These are phyloP conservation scores for Nothoprocta pentlandii DNA, from an alignment of 2,113 vertebrate genomes.

Conservation along the genomic window DNA sequence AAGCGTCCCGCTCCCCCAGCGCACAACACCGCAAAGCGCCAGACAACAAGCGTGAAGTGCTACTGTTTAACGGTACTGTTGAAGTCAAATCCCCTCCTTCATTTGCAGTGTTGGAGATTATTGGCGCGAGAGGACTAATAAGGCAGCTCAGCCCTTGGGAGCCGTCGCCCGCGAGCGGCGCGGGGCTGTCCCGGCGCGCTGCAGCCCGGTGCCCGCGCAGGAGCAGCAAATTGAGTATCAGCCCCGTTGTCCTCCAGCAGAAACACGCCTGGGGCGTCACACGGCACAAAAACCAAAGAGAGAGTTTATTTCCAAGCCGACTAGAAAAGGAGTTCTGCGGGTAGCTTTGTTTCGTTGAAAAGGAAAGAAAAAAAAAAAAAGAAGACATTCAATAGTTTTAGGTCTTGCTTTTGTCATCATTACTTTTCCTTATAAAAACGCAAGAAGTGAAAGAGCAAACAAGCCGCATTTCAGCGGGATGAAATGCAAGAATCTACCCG, in stretches of 20 bases:
- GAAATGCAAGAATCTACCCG: not conserved
- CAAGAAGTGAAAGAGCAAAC: not conserved
- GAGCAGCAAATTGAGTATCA: conserved; percentile 36
- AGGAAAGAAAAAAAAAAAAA: not conserved
- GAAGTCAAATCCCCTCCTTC: not conserved
- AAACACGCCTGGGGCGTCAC: conserved; percentile 3
- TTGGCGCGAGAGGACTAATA: not conserved
- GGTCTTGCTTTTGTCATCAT: not conserved
- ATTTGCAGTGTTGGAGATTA: not conserved
- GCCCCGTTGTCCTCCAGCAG: conserved; percentile 42
- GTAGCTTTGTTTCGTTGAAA: not conserved
- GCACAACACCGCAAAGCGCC: not conserved
- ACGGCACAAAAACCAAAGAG: not conserved
- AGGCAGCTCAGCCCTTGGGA: not conserved
- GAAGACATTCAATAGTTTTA: not conserved
- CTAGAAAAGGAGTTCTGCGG: not conserved
- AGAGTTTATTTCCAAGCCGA: conserved; percentile 18
- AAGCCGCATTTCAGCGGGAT: not conserved
- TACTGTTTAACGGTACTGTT: not conserved
- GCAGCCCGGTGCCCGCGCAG: not conserved
- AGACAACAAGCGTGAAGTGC: not conserved
- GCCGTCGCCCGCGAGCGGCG: no score
- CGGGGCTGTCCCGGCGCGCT: no score
- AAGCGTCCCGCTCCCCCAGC: not conserved
- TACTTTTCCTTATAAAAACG: conserved; percentile 7